phyloP scores from a whole-genome alignment of 2,797 vertebrate genomes.

The Enteromius radiatus region DNA sequence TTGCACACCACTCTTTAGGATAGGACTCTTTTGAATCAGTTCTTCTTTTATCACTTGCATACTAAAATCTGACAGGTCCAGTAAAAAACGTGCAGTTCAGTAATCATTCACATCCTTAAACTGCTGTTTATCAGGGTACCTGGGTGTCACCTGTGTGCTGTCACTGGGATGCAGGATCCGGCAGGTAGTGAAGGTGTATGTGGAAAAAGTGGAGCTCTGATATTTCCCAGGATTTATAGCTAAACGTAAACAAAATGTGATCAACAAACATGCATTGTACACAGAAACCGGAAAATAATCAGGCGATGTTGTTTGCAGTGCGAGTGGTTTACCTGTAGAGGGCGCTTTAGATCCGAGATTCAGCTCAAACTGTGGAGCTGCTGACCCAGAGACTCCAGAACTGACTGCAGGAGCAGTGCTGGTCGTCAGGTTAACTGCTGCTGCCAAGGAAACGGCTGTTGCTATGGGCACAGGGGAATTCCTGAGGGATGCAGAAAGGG shows the following conservation, averaged over 20 bases:
- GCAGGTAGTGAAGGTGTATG: slow-evolving; percentile 96
- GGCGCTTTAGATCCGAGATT: slow-evolving; percentile 60
- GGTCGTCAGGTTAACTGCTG: slow-evolving; percentile 15
- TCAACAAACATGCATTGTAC: neutral
- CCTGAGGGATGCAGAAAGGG: slow-evolving; percentile 45
- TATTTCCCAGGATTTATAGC: slow-evolving; percentile 92
- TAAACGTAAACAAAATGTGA: slow-evolving; percentile 64
- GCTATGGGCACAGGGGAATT: slow-evolving; percentile 53
- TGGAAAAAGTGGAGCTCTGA: slow-evolving; percentile 92
- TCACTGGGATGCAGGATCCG: slow-evolving; percentile 95
- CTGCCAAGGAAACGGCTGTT: slow-evolving; percentile 59
- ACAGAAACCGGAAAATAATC: neutral
- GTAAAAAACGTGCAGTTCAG: neutral
- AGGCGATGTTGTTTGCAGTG: neutral
- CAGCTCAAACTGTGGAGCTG: slow-evolving; percentile 22
- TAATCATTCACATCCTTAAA: neutral
- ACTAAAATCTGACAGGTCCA: neutral
- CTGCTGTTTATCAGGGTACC: slow-evolving; percentile 71
- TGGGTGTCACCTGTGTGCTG: slow-evolving; percentile 91
- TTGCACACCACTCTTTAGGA: neutral
- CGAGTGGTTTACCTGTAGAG: slow-evolving; percentile 71
- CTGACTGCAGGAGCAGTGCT: slow-evolving; percentile 19
- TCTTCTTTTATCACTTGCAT: neutral
- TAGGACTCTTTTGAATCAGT: neutral
- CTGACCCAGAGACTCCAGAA: slow-evolving; percentile 43